Base-by-base conservation (phyloP, 2,888 invertebrate species). In the Gymnocheta viridis region DNA sequence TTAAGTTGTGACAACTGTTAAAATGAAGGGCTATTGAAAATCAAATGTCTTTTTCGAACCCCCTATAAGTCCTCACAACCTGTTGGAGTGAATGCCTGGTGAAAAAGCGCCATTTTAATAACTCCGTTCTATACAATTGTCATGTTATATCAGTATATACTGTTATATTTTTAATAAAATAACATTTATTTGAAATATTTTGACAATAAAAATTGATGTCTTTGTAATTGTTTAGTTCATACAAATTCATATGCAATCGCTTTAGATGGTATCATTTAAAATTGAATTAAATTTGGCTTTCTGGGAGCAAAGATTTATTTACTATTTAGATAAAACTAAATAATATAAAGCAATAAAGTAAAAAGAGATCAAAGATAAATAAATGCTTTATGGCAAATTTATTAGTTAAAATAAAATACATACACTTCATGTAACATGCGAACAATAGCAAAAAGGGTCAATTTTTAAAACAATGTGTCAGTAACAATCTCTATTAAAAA, bases 261-360 rank as follows among this genome's bases (percentile, higher is more conserved):
- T 81, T 78, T 35, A 41, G 62, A 73, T 58, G 62, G 67, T 84
- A 77, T 69, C 84, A 84, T 60, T 64, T 77, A 67, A 77, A 84
- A 81, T 84, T 84, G 77, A 84, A 84, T 84, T 84, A 64, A 78
- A 81, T 84, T 72, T 47, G 54, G n/a, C 66, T 66, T 29, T 41
- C 29, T 49, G 47, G 35, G 60, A 19, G 7, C 22, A 81, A 44
- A 47, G 74, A 81, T 81, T 81, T 81, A 81, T 81, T 44, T 69
- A 51, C 64, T 54, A 54, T 56, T 79, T 79, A 79, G 54, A 72
- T 54, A 54, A 35, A 79, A 72, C 64, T 72, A 54, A 79, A 79
- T 72, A 56, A 19, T 54, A 54, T 29, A 67, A 58, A 47, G 14
- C 56, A 24, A 29, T 32, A 58, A 47, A 51, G 4, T 2, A 22